phyloP scores from a whole-genome alignment of 1,140 invertebrate genomes.

The Drosophila azteca region DNA sequence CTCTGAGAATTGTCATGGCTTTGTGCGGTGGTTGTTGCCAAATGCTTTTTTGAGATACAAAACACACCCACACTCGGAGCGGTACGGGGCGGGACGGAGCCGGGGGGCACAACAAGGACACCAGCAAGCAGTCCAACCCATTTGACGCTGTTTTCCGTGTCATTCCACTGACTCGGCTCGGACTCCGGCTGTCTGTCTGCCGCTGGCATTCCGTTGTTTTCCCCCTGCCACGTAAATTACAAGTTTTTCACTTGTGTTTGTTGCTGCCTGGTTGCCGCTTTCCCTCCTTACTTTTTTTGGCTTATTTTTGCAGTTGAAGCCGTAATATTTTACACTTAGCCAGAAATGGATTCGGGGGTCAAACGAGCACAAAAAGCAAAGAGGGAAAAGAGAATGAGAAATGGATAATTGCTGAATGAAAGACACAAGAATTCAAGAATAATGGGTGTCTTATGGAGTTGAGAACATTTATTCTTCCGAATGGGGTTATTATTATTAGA shows the following conservation, averaged over 20 bases:
- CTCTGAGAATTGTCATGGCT: slow-evolving; percentile 34
- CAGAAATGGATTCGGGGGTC: slow-evolving; percentile 20
- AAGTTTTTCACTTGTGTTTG: slow-evolving; percentile 68
- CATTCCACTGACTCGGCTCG: slow-evolving; percentile 22
- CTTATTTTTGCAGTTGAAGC: slow-evolving; percentile 51
- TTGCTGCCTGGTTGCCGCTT: slow-evolving; percentile 4
- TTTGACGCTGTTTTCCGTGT: slow-evolving; percentile 72
- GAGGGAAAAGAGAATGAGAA: slow-evolving; percentile 11
- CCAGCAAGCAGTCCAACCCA: slow-evolving; percentile 36
- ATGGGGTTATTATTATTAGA: slow-evolving; percentile 20
- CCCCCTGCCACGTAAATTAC: slow-evolving; percentile 68
- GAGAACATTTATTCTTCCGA: slow-evolving; percentile 5
- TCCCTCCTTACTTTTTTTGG: background rate
- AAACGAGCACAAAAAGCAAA: background rate
- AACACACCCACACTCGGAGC: slow-evolving; percentile 13
- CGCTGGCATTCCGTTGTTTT: slow-evolving; percentile 58
- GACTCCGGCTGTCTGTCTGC: slow-evolving; percentile 19
- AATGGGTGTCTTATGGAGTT: background rate
- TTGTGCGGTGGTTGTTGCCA: slow-evolving; percentile 53
- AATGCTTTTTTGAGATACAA: slow-evolving; percentile 43
- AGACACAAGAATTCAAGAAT: slow-evolving; percentile 8
- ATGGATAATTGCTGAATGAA: slow-evolving; percentile 4
- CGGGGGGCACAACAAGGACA: slow-evolving; percentile 13
- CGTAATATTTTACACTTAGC: slow-evolving; percentile 55
- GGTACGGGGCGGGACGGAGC: no score